Conservation (phyloP, 2,797 vertebrate species). For the Limnodromus scolopaceus region DNA sequence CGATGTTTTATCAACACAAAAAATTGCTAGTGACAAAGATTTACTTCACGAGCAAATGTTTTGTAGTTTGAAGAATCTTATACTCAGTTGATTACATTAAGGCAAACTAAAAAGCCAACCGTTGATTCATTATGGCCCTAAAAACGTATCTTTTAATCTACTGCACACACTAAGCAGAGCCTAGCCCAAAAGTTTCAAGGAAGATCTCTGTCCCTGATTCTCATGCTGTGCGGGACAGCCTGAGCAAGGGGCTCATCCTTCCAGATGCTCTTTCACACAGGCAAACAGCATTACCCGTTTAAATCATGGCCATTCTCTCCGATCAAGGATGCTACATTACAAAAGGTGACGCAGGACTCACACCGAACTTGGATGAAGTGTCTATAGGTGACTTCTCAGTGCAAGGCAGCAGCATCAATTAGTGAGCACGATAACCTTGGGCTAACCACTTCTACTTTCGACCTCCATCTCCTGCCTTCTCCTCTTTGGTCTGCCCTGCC, state of each 20-base stretch:
- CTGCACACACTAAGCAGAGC: neutral
- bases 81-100: neutral
- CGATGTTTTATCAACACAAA: neutral
- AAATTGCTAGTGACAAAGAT: neutral
- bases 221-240: neutral
- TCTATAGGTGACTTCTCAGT: rapidly evolving
- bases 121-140: neutral
- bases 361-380: rapidly evolving
- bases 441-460: neutral
- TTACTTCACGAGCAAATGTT: neutral
- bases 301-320: neutral
- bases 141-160: neutral
- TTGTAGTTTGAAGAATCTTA: neutral
- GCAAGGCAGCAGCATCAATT: neutral
- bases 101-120: neutral
- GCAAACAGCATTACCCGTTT: neutral
- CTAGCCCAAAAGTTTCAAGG: neutral
- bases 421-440: neutral
- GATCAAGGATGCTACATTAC: neutral
- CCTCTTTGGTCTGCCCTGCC: neutral
- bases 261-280: neutral
- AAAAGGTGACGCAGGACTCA: rapidly evolving
- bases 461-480: neutral
- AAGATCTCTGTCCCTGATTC: rapidly evolving
- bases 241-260: neutral